Base-by-base conservation (phyloP, 2,113 vertebrate genomes). In the Alectura lathami region DNA sequence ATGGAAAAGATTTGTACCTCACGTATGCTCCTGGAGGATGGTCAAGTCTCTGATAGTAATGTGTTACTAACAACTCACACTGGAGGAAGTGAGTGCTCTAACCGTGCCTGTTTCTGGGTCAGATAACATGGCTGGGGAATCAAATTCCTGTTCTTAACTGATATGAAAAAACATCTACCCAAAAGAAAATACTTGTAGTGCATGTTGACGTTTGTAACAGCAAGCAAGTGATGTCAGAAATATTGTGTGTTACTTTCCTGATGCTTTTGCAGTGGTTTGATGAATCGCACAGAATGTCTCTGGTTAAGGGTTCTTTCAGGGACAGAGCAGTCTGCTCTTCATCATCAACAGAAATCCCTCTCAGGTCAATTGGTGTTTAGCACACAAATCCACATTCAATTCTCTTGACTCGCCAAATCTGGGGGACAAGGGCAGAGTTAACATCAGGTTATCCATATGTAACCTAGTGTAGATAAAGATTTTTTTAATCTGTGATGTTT, bases 31-130 rank as follows among this genome's bases (percentile, higher is more conserved):
- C 97, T 96, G 92, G 99, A 99, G 97, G 99, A 99, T 96, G 97
- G 97, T 97, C 98, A 98, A 98, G 97, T 98, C 96, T 98, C 98
- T 99, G 99, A 99, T 98, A 99, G 97, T 99, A 98, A 98, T 98
- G 98, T 98, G 96, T 99, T 99, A 99, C 99, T 99, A 99, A 99
- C 99, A 98, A 98, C 98, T 98, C 98, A 98, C 91, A 98, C 95
- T 97, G 98, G 98, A 99, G 99, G 99, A 99, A 98, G 99, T 99
- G 99, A 99, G 99, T 99, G 98, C 96, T 97, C 98, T 98, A 98
- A 98, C 97, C 67, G 0, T 95, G 88, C 88, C 91, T 96, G 85
- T 96, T 97, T 86, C 76, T 66, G 72, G 83, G 77, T 93, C 76
- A 70, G 9, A 69, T 95, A 96, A 93, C 70, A 43, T 24, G 13